phyloP scores from a whole-genome alignment of 2,113 vertebrate genomes.

The Lepus americanus region DNA sequence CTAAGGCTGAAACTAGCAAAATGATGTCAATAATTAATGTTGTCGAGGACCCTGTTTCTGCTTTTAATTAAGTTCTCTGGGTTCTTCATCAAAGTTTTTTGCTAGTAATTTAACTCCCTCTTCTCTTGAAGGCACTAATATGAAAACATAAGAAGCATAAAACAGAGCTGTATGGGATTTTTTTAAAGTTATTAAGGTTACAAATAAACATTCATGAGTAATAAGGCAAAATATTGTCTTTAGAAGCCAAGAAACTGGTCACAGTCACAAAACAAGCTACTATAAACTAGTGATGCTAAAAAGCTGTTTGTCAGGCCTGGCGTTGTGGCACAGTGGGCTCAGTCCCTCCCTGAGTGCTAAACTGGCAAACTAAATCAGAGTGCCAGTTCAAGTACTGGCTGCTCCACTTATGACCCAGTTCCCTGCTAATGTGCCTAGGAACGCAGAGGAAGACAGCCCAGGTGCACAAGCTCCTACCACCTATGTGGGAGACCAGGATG shows the following conservation, averaged over 20 bases:
- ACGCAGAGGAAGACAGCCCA: too few species aligned
- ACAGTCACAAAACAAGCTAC: not conserved
- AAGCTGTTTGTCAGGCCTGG: not conserved
- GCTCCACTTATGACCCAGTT: too few species aligned
- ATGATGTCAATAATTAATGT: not conserved
- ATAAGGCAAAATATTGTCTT: not conserved
- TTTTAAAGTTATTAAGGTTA: not conserved
- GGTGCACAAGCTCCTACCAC: too few species aligned
- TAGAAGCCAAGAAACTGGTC: conserved; percentile 19
- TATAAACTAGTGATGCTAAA: not conserved
- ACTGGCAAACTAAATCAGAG: too few species aligned
- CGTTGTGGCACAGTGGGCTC: too few species aligned
- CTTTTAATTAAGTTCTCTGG: conserved; percentile 40
- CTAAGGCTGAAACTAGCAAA: conserved; percentile 38
- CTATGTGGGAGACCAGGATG: too few species aligned
- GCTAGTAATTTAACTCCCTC: conserved; percentile 22
- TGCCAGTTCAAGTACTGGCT: too few species aligned
- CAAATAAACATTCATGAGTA: conserved; percentile 27
- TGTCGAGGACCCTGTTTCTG: not conserved
- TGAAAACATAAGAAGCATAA: conserved; percentile 30
- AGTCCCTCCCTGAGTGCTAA: too few species aligned
- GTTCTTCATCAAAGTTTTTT: conserved; percentile 27
- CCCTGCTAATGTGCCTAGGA: too few species aligned
- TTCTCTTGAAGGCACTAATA: not conserved
- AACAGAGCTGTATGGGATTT: not conserved